phyloP scores from a whole-genome alignment of 2,113 vertebrate species.

The Myotis brandtii region DNA sequence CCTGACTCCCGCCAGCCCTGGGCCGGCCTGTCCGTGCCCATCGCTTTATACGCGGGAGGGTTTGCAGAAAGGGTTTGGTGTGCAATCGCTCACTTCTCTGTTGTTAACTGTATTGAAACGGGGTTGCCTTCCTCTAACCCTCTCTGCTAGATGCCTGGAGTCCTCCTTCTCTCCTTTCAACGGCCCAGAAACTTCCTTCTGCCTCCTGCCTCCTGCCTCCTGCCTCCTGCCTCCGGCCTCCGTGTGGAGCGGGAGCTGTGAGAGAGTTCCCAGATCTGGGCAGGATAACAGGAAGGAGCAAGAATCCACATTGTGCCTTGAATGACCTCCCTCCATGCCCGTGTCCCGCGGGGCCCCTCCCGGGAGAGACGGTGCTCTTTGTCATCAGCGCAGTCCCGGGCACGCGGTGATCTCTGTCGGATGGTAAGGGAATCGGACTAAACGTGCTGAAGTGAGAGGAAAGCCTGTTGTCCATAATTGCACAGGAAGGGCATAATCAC shows the following conservation, averaged over 20 bases:
- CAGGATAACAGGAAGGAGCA: background rate
- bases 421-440: background rate
- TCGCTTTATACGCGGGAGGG: background rate
- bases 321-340: background rate
- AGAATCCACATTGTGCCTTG: background rate
- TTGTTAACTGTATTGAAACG: background rate
- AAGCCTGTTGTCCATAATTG: background rate
- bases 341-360: no score
- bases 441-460: background rate
- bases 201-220: background rate
- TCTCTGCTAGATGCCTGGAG: background rate
- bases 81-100: background rate
- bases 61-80: background rate
- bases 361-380: background rate
- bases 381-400: background rate
- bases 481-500: background rate
- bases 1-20: background rate
- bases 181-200: background rate
- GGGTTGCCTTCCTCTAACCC: background rate
- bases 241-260: background rate
- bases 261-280: background rate
- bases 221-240: background rate
- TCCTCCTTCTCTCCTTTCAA: background rate
- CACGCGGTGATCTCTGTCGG: background rate
- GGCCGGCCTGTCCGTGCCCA: background rate